These are phyloP conservation scores for Magallana angulata DNA, from an alignment of 1,140 invertebrate species.

Conservation along the genomic window DNA sequence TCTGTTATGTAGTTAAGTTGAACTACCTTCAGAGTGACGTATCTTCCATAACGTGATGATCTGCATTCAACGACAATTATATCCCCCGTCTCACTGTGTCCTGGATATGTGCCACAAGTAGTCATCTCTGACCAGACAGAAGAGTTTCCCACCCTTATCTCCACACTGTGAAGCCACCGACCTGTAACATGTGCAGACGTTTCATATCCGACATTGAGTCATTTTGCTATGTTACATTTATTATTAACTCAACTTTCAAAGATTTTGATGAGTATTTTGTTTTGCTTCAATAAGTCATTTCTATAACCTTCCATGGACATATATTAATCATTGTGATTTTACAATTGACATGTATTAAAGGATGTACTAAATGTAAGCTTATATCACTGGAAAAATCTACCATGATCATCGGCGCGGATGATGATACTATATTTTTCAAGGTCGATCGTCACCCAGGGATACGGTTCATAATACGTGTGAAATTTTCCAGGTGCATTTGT, in stretches of 20 bases:
- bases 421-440: neutral
- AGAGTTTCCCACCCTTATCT: neutral
- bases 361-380: too few species aligned
- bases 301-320: too few species aligned
- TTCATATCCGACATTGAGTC: too few species aligned
- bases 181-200: neutral
- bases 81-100: neutral
- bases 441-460: neutral
- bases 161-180: neutral
- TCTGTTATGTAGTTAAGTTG: neutral
- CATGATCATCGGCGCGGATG: neutral
- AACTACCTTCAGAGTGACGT: neutral
- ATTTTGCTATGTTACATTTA: too few species aligned
- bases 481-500: neutral
- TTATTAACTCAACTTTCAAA: too few species aligned
- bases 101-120: neutral
- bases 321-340: too few species aligned
- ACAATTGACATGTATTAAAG: too few species aligned
- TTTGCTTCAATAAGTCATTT: too few species aligned
- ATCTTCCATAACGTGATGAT: neutral
- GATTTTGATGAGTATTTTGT: too few species aligned
- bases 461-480: neutral
- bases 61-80: neutral
- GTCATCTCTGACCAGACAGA: neutral
- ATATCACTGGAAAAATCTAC: neutral